A percentile compares a stretch with the other conserved stretches of the same genome.
Evolutionary conservation across 2,113 vertebrate species (phyloP).

Genomic region (Pantherophis guttatus): DNA sequence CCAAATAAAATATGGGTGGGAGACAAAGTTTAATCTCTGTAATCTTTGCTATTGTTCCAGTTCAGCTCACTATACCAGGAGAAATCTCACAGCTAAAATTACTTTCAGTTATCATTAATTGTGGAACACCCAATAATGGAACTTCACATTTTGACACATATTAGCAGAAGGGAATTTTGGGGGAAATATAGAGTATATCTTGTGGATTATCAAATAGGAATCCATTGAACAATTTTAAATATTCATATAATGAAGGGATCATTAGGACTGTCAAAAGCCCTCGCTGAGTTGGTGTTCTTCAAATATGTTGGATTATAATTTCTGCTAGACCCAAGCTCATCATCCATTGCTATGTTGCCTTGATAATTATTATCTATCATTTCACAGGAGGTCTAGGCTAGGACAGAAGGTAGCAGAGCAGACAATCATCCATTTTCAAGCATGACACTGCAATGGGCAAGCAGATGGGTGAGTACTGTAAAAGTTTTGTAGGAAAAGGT

Average conservation of each 20-base stretch:
- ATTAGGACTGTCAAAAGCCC: neutral
- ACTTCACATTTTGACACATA: neutral
- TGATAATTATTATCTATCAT: neutral
- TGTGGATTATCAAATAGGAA: neutral
- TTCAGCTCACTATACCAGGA: neutral
- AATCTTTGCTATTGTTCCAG: neutral
- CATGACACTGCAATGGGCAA: neutral
- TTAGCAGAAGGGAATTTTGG: neutral
- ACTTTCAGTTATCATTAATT: neutral
- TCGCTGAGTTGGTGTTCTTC: neutral
- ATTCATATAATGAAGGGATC: neutral
- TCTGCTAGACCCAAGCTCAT: neutral
- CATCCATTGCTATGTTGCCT: neutral
- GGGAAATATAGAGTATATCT: neutral
- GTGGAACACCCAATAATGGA: neutral
- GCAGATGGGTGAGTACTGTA: neutral
- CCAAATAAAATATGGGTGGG: neutral
- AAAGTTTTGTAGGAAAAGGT: constrained; percentile 34
- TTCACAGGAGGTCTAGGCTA: neutral
- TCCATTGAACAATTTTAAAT: neutral
- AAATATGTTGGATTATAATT: neutral
- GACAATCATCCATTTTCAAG: neutral
- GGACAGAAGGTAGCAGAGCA: neutral
- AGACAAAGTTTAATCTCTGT: neutral
- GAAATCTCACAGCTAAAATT: neutral